Base-by-base conservation (phyloP, 2,797 vertebrate genomes). In the Cichlasoma orientale region DNA sequence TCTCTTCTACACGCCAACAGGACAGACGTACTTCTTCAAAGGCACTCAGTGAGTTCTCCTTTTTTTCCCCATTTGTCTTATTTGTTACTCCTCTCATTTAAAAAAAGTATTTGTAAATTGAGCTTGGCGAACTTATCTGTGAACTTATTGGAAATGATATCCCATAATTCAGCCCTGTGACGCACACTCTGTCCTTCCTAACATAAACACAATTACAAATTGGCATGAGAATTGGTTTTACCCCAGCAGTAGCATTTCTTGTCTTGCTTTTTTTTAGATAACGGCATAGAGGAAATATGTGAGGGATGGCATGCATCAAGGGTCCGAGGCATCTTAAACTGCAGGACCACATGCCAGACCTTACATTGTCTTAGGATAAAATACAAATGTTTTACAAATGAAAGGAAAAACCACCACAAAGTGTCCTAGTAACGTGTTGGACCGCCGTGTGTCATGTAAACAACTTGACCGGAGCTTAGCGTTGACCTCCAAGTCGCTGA, bases 11-110 rank as follows among this genome's bases (percentile, higher is more conserved):
- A 96, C 96, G 11, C 96, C 96, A 2, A 98, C 94, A 2, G 97
- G 97, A 78, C 97, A 97, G 91, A 98, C 97, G 0, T 98, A 96
- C 93, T 97, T 97, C 92, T 98, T 98, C 93, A 95, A 96, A 81
- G 97, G 97, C 87, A 95, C 90, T 74, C 96, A 97, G 97, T 98
- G 83, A 95, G 96, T 95, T 36, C 41, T 31, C 27, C 55, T 57
- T 33, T 54, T 53, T 3, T 47, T 16, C n/a, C n/a, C n/a, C 19
- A 0, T 21, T 63, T 36, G 38, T 36, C 50, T 25, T 5, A 19
- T 25, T 56, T 33, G 31, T 33, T 33, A 33, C 7, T 33, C 8
- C 31, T 8, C 31, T 33, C 31, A 8, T 33, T 7, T 33, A 8
- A 31, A 31, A 31, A 41, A 41, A 41, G 59, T 66, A 66, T 66